Evolutionary conservation across 2,113 vertebrate genomes (phyloP).

Genomic region (Guaruba guarouba): DNA sequence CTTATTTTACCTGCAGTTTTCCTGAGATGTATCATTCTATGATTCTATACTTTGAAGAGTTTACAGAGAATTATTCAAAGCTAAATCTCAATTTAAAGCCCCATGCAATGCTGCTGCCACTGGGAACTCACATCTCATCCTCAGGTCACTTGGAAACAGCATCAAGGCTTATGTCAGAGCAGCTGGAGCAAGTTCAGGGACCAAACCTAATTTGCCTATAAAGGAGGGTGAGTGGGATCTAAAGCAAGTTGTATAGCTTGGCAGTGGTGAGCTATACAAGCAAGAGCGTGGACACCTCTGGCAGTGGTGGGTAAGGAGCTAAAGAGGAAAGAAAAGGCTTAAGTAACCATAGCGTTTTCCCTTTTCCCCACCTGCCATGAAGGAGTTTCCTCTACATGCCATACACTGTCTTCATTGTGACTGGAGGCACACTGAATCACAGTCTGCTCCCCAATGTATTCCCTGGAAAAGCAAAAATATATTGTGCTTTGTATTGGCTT

Average conservation of each 20-base stretch:
- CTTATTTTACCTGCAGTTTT: background rate
- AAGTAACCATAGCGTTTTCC: background rate
- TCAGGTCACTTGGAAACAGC: background rate
- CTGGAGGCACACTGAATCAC: background rate
- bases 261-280: background rate
- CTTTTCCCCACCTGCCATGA: background rate
- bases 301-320: background rate
- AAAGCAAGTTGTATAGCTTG: background rate
- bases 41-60: background rate
- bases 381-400: background rate
- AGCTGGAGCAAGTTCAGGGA: background rate
- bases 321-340: background rate
- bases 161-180: background rate
- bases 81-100: background rate
- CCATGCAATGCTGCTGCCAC: background rate
- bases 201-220: background rate
- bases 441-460: fast-evolving
- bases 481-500: background rate
- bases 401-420: background rate
- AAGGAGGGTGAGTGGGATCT: background rate
- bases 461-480: background rate
- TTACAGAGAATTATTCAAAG: background rate
- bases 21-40: background rate
- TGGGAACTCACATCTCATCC: background rate
- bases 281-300: background rate